phyloP scores from a whole-genome alignment of 2,797 vertebrate genomes.

The Lagorchestes hirsutus region DNA sequence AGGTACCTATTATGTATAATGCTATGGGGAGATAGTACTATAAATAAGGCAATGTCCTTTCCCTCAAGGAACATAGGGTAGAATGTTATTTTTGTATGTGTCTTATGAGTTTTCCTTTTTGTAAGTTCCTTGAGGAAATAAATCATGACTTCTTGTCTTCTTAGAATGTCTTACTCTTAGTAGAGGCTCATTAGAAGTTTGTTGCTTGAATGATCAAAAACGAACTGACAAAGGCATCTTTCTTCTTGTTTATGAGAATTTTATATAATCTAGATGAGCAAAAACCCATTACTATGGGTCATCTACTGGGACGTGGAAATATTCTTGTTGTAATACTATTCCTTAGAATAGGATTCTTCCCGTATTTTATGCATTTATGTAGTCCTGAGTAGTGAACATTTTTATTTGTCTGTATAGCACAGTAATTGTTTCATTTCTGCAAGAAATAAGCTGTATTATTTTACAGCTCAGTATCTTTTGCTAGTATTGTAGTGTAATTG shows the following conservation, averaged over 20 bases:
- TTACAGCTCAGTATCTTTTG: slow-evolving; percentile 36
- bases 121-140: background rate
- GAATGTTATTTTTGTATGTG: background rate
- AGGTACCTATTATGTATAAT: background rate
- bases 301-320: slow-evolving; percentile 8
- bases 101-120: background rate
- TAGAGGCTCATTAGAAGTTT: background rate
- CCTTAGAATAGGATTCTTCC: background rate
- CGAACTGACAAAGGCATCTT: background rate
- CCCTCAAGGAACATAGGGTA: background rate
- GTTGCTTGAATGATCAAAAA: background rate
- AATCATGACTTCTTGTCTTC: background rate
- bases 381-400: background rate
- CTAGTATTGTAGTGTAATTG: slow-evolving; percentile 48
- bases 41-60: background rate
- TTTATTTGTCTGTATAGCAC: slow-evolving; percentile 29
- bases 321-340: slow-evolving; percentile 30
- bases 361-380: slow-evolving; percentile 23
- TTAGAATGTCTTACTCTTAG: background rate
- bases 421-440: slow-evolving; percentile 49
- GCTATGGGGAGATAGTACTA: background rate
- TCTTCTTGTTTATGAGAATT: slow-evolving; percentile 21
- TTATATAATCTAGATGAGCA: slow-evolving; percentile 12
- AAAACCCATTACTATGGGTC: background rate
- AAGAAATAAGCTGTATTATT: background rate